A percentile compares a stretch with the other conserved stretches of the same genome.
These are phyloP conservation scores for Rhagoletis zephyria DNA, from an alignment of 1,140 invertebrate species.

Conservation along the genomic window DNA sequence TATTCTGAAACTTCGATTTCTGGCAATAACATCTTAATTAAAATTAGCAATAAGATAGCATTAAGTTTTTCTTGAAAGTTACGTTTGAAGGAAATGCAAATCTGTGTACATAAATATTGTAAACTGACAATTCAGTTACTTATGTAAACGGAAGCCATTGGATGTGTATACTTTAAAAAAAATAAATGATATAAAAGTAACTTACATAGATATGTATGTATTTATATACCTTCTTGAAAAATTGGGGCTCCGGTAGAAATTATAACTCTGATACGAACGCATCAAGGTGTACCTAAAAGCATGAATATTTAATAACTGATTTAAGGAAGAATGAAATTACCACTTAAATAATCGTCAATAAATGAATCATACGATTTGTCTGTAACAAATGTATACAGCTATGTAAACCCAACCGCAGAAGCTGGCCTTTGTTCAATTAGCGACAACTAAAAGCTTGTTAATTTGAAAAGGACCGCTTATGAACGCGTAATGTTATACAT, in stretches of 20 bases:
- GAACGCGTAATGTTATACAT: too few species aligned
- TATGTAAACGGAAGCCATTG: constrained; percentile 19
- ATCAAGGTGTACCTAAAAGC: too few species aligned
- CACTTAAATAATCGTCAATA: too few species aligned
- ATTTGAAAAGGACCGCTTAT: background rate
- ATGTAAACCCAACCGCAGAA: background rate
- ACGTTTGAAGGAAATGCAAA: background rate
- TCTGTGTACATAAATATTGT: background rate
- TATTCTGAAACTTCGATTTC: constrained; percentile 9
- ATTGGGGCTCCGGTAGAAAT: too few species aligned
- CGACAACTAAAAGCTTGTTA: background rate
- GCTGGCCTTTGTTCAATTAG: constrained; percentile 16
- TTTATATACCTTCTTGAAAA: too few species aligned
- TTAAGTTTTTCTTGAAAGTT: constrained; percentile 24
- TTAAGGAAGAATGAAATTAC: too few species aligned
- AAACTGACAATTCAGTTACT: constrained; percentile 24
- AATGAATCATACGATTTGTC: too few species aligned
- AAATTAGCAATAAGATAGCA: background rate
- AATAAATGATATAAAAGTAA: background rate
- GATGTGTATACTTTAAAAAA: constrained; percentile 27
- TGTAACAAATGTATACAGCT: too few species aligned
- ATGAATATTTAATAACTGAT: too few species aligned
- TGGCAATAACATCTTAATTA: background rate
- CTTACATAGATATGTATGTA: too few species aligned
- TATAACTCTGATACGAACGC: too few species aligned